Evolutionary conservation across 2,888 invertebrate genomes (phyloP), one percentile per base, ranked within the genome.

Genomic region (Lamproptera curius): DNA sequence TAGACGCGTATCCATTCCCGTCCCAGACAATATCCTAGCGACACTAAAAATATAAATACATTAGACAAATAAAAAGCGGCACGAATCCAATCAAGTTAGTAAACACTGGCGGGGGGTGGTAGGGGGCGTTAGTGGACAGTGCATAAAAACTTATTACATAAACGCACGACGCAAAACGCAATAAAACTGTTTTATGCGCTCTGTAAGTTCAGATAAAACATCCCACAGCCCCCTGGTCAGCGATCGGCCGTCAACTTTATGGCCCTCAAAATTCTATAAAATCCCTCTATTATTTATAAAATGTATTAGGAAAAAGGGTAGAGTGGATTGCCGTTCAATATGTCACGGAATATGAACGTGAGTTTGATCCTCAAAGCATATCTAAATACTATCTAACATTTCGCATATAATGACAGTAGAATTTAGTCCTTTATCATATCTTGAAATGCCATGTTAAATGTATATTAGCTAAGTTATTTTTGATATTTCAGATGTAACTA

Each of bases 201-300:
- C 64, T 73, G 72, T 72, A 69, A 68, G 70, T 63, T 65, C 59
- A 67, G 74, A 75, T 76, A 75, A 73, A 76, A 68, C 71, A 70
- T 70, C 75, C 72, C 62, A 60, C 70, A 72, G 68, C 63, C 64
- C 68, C 68, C 59, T 67, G 69, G 51, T 65, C 65, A 58, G 50
- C 58, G 69, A 59, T 83, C 83, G 80, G 20, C 70, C 71, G 66
- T 67, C 56, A 71, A 65, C 74, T 86, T 86, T 85, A 85, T 73
- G 79, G 74, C 77, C 76, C 74, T 79, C 76, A 79, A 84, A 84
- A 79, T 83, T 84, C 80, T 86, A 78, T 83, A 78, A 81, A 79
- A 68, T 68, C 63, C 59, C 50, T 55, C 54, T 61, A 59, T 59
- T 61, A 61, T 63, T 61, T 60, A 58, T 53, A 49, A 46, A 51